These are phyloP conservation scores for Hydropsyche tenuis DNA, from an alignment of 1,140 invertebrate species.

Conservation along the genomic window DNA sequence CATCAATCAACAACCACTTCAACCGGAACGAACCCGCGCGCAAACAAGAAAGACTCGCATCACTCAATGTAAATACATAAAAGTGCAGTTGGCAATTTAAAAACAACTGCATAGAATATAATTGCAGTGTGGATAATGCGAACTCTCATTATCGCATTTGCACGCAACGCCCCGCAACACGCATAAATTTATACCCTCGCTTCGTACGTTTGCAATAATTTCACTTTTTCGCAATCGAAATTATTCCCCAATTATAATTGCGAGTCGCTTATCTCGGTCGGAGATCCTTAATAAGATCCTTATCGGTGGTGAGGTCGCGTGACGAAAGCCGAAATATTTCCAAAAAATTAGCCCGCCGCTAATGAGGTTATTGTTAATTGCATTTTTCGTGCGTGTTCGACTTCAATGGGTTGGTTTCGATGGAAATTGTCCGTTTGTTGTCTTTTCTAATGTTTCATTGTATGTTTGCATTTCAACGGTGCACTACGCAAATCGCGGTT, in stretches of 20 bases:
- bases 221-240: slow-evolving; percentile 14
- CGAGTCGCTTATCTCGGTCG: neutral
- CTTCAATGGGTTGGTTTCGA: no score
- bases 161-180: slow-evolving; percentile 13
- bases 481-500: slow-evolving; percentile 10
- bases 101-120: neutral
- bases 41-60: no score
- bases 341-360: no score
- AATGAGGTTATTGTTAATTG: no score
- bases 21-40: no score
- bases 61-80: no score
- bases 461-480: neutral
- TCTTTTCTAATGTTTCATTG: no score
- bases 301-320: no score
- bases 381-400: no score
- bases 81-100: neutral
- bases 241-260: slow-evolving; percentile 5
- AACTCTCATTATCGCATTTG: slow-evolving; percentile 21
- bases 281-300: neutral
- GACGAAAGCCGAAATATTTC: no score
- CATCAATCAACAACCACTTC: no score
- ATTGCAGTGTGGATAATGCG: slow-evolving; percentile 11
- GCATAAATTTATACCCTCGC: slow-evolving; percentile 15
- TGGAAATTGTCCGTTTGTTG: no score
- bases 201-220: neutral